phyloP scores from a whole-genome alignment of 1,140 invertebrate species.

The Probaryconus sp. region DNA sequence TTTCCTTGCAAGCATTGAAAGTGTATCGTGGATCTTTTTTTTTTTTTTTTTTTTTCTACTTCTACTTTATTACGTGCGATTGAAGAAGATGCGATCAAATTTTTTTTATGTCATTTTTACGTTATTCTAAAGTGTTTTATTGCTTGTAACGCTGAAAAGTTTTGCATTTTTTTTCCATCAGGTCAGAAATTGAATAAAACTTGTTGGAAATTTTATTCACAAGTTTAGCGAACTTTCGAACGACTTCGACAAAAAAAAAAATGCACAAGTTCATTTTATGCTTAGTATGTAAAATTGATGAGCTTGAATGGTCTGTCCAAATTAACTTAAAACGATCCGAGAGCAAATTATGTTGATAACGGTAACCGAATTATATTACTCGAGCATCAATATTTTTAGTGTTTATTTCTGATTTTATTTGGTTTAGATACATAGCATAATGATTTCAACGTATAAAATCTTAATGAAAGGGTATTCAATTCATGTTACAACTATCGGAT shows the following conservation, averaged over 20 bases:
- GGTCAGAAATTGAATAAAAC: conserved; percentile 38
- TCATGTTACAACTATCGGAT: too few species aligned
- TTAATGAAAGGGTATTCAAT: too few species aligned
- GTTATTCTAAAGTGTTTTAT: conserved; percentile 25
- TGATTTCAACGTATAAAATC: too few species aligned
- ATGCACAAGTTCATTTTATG: conserved; percentile 3
- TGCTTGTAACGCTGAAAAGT: conserved; percentile 28
- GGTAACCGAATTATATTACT: too few species aligned
- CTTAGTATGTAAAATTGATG: conserved; percentile 10
- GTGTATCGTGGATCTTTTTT: too few species aligned
- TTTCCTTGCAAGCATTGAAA: too few species aligned
- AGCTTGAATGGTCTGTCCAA: conserved; percentile 7
- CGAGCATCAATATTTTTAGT: too few species aligned
- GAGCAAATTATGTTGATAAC: too few species aligned
- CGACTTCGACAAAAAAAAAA: conserved; percentile 9
- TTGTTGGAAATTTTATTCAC: conserved; percentile 39
- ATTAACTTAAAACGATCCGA: conserved; percentile 13
- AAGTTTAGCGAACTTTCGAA: conserved; percentile 29
- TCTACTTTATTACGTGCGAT: too few species aligned
- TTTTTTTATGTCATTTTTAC: conserved; percentile 20
- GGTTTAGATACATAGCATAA: too few species aligned
- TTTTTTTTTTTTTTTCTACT: not conserved
- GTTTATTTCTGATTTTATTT: too few species aligned
- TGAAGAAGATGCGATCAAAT: not conserved
- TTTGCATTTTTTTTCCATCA: conserved; percentile 28